phyloP scores from a whole-genome alignment of 2,113 vertebrate species.

The Sylvia atricapilla region DNA sequence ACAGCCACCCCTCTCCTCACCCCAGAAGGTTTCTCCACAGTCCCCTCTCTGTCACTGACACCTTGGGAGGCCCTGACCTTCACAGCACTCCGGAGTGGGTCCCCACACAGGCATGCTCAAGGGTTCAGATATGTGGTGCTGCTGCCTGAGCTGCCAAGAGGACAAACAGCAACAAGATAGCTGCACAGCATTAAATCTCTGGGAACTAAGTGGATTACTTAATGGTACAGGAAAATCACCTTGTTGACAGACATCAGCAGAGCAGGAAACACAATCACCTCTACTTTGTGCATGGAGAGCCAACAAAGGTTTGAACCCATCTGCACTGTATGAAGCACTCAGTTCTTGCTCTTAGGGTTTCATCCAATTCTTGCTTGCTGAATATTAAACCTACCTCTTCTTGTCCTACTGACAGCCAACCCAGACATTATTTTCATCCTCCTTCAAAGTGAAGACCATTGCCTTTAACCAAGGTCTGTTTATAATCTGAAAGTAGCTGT shows the following conservation, averaged over 20 bases:
- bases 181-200: neutral
- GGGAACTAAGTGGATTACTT: slow-evolving; percentile 15
- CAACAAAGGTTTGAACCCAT: neutral
- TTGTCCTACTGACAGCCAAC: neutral
- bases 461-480: neutral
- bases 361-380: neutral
- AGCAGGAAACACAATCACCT: neutral
- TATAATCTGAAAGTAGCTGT: neutral
- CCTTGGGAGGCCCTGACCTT: slow-evolving; percentile 2
- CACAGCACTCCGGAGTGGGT: neutral
- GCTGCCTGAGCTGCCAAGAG: slow-evolving; percentile 6
- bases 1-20: neutral
- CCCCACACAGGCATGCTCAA: neutral
- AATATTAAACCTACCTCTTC: neutral
- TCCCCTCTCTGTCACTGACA: slow-evolving; percentile 4
- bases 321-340: neutral
- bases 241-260: neutral
- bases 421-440: neutral
- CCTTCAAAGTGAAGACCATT: neutral
- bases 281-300: neutral
- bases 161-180: slow-evolving; percentile 20
- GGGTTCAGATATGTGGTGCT: neutral
- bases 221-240: neutral
- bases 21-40: neutral
- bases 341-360: neutral